These are phyloP conservation scores for Bombus ignitus DNA, from an alignment of 1,140 invertebrate genomes.

Conservation along the genomic window DNA sequence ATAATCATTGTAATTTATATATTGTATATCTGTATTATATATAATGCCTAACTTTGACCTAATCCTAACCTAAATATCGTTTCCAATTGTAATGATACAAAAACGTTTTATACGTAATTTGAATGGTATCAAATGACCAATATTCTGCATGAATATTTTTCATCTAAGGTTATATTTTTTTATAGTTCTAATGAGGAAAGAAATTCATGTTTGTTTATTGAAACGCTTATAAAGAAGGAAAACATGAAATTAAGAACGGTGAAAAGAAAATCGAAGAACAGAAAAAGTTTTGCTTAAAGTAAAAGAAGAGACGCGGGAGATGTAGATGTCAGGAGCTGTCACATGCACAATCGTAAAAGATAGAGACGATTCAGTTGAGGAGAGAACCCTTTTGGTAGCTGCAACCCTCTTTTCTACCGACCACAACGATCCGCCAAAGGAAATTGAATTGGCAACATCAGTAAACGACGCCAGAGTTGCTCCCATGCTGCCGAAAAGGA, in stretches of 20 bases:
- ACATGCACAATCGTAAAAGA: slow-evolving; percentile 50
- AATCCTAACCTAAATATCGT: too few relatives aligned
- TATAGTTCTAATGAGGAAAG: too few relatives aligned
- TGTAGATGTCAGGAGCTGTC: slow-evolving; percentile 44
- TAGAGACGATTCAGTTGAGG: slow-evolving; percentile 38
- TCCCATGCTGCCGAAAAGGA: slow-evolving; percentile 52
- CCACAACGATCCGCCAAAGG: slow-evolving; percentile 37
- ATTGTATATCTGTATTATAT: too few relatives aligned
- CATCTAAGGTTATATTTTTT: too few relatives aligned
- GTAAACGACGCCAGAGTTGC: slow-evolving; percentile 49
- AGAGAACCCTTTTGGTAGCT: slow-evolving; percentile 37
- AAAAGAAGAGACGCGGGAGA: background rate
- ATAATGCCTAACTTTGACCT: too few relatives aligned
- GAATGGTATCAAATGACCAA: too few relatives aligned
- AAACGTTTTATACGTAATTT: too few relatives aligned
- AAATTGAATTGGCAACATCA: slow-evolving; percentile 70
- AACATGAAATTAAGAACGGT: background rate
- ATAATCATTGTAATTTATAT: too few relatives aligned
- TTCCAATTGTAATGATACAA: too few relatives aligned
- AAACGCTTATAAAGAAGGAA: background rate
- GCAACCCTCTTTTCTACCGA: slow-evolving; percentile 17
- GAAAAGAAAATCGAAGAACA: background rate
- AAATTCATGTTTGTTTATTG: background rate
- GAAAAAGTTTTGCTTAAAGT: slow-evolving; percentile 9
- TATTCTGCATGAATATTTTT: too few relatives aligned